Base-by-base conservation (phyloP, 2,113 vertebrate species). In the Lampris megalopsis region DNA sequence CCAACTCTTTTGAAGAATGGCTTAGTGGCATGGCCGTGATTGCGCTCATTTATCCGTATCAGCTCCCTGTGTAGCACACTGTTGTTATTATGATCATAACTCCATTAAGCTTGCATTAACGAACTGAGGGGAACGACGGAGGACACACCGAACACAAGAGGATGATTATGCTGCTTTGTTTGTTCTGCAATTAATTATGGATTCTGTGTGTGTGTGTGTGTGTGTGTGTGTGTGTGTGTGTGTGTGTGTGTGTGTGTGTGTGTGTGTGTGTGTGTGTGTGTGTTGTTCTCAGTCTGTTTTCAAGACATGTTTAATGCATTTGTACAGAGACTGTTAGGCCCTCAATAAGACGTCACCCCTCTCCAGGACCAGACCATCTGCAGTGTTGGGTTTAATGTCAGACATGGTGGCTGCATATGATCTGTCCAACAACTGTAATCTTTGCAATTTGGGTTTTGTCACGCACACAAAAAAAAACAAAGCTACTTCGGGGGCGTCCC, bases 31-130 rank as follows among this genome's bases (percentile, higher is more conserved):
- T 9, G 1, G 58, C 68, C 9, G 4, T 71, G 63, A 79, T 77
- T 80, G 38, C 81, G 64, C 49, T 71, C 4, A 64, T 90, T 74
- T 49, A 76, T 90, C 84, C 81, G 65, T 52, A 71, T 78, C 75
- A 79, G 64, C 68, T 60, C 70, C 68, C 24, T 36, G 41, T 38
- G 7, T 4, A 1, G 3, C 36, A 61, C 50, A 49, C 35, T 56
- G 65, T 79, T 82, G 68, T 81, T 83, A 73, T 72, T 80, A 69
- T 72, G 35, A 62, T n/a, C 57, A 40, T 50, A 68, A 73, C 62
- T 80, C 62, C 41, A 54, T 48, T 71, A 49, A 73, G 68, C 57
- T 73, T 56, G 45, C 6, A 62, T 75, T 53, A 76, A 83, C 50
- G 42, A 74, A 57, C 57, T 58, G 41, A 36, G 69, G 73, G 63